Evolutionary conservation across 1,140 invertebrate species (phyloP).

Genomic region (Drosophila kanapiae): DNA sequence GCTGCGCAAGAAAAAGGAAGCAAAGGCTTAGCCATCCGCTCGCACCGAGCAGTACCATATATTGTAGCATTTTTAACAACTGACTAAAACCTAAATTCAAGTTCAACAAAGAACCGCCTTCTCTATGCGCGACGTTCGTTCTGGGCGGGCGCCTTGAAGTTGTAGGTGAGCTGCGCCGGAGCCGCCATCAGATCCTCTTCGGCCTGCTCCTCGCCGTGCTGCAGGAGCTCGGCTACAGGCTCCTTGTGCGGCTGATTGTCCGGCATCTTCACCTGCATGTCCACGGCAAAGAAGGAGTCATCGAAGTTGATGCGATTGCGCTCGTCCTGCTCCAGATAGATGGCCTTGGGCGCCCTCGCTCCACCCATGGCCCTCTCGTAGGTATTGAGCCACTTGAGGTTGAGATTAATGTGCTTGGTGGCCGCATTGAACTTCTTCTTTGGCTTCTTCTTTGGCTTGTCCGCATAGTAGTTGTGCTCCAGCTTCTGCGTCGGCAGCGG

Average conservation of each 20-base stretch:
- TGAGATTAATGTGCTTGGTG: constrained; percentile 69
- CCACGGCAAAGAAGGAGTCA: constrained; percentile 77
- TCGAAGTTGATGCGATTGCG: constrained; percentile 80
- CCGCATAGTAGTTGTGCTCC: constrained; percentile 77
- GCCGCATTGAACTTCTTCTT: constrained; percentile 81
- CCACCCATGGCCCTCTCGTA: constrained; percentile 71
- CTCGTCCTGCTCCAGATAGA: constrained; percentile 79
- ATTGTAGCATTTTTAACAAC: constrained; percentile 67
- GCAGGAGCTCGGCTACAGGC: constrained; percentile 42
- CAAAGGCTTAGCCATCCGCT: constrained; percentile 30
- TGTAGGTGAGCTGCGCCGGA: constrained; percentile 61
- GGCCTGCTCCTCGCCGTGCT: constrained; percentile 68
- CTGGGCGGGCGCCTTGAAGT: constrained; percentile 40
- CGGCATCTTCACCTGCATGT: constrained; percentile 81
- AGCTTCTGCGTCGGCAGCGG: constrained; percentile 59
- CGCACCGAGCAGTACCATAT: constrained; percentile 44
- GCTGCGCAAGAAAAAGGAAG: constrained; percentile 30
- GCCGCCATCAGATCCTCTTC: constrained; percentile 79
- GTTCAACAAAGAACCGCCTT: neutral
- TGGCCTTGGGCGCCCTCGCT: constrained; percentile 56
- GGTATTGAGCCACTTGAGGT: constrained; percentile 72
- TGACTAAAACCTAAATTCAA: constrained; percentile 67
- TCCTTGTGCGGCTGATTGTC: constrained; percentile 69
- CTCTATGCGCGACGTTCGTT: constrained; percentile 10
- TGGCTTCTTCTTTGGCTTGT: constrained; percentile 82